phyloP scores from a whole-genome alignment of 2,113 vertebrate species.

The Etheostoma cragini region DNA sequence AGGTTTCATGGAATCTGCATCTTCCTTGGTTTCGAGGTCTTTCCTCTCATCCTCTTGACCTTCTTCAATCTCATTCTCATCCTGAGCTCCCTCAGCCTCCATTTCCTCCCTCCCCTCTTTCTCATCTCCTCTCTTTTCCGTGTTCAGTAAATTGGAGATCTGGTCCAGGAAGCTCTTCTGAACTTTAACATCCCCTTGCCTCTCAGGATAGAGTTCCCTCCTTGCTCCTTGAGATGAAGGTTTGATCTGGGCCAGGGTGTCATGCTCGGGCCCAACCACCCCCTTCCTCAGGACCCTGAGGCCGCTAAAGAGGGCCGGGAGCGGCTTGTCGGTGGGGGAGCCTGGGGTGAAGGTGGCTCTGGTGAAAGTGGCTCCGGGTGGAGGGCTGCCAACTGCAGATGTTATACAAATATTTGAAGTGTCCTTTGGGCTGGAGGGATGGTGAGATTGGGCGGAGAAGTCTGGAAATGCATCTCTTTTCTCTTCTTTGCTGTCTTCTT shows the following conservation, averaged over 20 bases:
- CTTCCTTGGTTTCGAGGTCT: slow-evolving; percentile 33
- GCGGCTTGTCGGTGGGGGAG: slow-evolving; percentile 82
- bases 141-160: slow-evolving; percentile 89
- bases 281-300: slow-evolving; percentile 90
- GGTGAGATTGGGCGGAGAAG: too few relatives aligned
- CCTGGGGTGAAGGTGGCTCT: slow-evolving; percentile 64
- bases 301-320: slow-evolving; percentile 90
- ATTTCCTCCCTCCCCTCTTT: slow-evolving; percentile 42
- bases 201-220: slow-evolving; percentile 75
- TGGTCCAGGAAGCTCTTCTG: slow-evolving; percentile 89
- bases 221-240: slow-evolving; percentile 78
- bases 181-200: slow-evolving; percentile 49
- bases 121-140: slow-evolving; percentile 81
- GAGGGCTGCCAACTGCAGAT: slow-evolving; percentile 22
- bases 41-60: slow-evolving; percentile 67
- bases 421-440: neutral
- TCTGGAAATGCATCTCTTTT: slow-evolving; percentile 12
- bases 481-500: neutral
- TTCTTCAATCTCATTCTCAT: slow-evolving; percentile 66
- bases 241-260: slow-evolving; percentile 85
- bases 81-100: neutral
- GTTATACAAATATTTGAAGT: neutral
- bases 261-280: slow-evolving; percentile 75
- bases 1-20: slow-evolving; percentile 28
- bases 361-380: slow-evolving; percentile 37